Conservation (phyloP, 2,113 vertebrate species). For the Rutilus rutilus region DNA sequence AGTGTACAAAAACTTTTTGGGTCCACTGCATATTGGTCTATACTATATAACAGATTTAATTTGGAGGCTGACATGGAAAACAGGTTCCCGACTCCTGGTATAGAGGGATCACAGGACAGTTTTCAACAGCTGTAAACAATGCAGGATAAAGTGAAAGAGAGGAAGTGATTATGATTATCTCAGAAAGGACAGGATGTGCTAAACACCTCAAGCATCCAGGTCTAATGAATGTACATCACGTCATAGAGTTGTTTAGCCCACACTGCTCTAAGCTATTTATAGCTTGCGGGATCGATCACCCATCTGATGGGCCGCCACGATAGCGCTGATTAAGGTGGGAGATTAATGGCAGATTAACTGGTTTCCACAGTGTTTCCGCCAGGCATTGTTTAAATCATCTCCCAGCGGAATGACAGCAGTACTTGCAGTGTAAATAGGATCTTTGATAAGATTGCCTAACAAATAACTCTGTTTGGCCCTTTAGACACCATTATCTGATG, state of each 20-base stretch:
- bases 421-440: slow-evolving; percentile 33
- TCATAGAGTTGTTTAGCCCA: slow-evolving; percentile 34
- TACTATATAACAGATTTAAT: background rate
- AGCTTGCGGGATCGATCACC: slow-evolving; percentile 42
- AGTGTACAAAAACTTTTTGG: background rate
- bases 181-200: slow-evolving; percentile 10
- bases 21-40: background rate
- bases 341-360: slow-evolving; percentile 54
- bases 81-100: background rate
- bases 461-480: slow-evolving; percentile 15
- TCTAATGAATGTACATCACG: slow-evolving; percentile 48
- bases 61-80: background rate
- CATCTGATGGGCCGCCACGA: slow-evolving; percentile 43
- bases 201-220: slow-evolving; percentile 23
- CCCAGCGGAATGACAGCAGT: slow-evolving; percentile 21
- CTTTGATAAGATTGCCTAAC: slow-evolving; percentile 44
- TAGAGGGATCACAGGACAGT: background rate
- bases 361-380: slow-evolving; percentile 40
- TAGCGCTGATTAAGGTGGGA: slow-evolving; percentile 48
- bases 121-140: background rate
- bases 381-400: slow-evolving; percentile 43
- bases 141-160: background rate
- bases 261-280: slow-evolving; percentile 47
- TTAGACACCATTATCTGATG: background rate
- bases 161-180: background rate